A percentile compares a stretch with the other conserved stretches of the same genome.
These are phyloP conservation scores for Rhabdophis nuchalis DNA, from an alignment of 2,797 vertebrate genomes.

Conservation along the genomic window DNA sequence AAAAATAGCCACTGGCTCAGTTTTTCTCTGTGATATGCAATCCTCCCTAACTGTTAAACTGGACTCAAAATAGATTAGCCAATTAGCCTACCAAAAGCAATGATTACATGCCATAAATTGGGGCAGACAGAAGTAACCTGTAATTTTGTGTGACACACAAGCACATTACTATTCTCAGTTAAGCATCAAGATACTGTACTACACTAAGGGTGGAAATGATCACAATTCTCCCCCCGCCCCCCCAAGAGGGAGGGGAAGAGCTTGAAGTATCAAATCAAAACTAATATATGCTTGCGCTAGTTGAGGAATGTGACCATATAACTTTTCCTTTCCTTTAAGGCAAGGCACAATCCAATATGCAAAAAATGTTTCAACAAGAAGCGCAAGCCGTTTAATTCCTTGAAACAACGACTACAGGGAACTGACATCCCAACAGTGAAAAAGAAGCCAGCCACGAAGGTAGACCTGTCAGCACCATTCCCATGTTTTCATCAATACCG, in stretches of 20 bases:
- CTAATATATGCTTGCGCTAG: not conserved
- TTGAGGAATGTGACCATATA: not conserved
- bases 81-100: not conserved
- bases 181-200: not conserved
- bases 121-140: not conserved
- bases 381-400: slow-evolving; percentile 60
- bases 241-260: not conserved
- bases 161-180: not conserved
- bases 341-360: slow-evolving; percentile 62
- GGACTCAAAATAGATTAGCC: not conserved
- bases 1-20: not conserved
- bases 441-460: slow-evolving; percentile 36
- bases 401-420: slow-evolving; percentile 61
- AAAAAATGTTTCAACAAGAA: slow-evolving; percentile 63
- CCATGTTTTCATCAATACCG: not conserved
- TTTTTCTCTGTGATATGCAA: not conserved
- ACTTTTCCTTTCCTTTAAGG: slow-evolving; percentile 39
- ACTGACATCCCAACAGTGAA: slow-evolving; percentile 47
- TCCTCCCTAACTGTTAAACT: not conserved
- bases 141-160: not conserved
- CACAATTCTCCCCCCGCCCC: not conserved
- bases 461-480: not conserved
- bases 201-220: not conserved
- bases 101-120: not conserved
- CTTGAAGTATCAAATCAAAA: not conserved